Evolutionary conservation across 2,797 vertebrate genomes (phyloP).

Genomic region (Rhadinocentrus ornatus): DNA sequence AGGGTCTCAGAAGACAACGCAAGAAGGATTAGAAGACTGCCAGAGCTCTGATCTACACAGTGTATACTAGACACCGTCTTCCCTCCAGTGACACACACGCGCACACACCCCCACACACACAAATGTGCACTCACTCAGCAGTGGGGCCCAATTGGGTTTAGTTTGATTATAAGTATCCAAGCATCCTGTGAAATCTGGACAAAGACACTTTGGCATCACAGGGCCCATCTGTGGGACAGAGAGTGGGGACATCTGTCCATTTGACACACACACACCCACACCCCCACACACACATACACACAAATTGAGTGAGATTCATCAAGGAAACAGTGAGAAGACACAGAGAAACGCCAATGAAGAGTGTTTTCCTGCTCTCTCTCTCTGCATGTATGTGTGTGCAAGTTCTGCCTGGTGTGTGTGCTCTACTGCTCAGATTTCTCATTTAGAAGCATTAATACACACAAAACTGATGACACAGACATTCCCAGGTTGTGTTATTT

Average conservation of each 20-base stretch:
- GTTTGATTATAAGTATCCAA: conserved; percentile 57
- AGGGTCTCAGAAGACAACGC: conserved; percentile 38
- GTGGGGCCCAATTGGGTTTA: conserved; percentile 56
- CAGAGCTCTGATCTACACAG: conserved; percentile 32
- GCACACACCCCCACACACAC: conserved; percentile 8
- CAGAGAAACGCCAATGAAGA: not conserved
- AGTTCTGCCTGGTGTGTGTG: not conserved
- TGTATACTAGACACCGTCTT: conserved; percentile 28
- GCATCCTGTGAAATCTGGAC: conserved; percentile 71
- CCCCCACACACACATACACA: not conserved
- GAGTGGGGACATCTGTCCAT: conserved; percentile 69
- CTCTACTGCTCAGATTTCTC: not conserved
- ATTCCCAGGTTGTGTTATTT: not conserved
- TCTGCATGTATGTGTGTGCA: not conserved
- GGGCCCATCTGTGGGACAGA: conserved; percentile 73
- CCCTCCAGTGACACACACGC: conserved; percentile 20
- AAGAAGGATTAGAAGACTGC: conserved; percentile 44
- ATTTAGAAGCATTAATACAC: not conserved
- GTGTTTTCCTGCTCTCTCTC: not conserved
- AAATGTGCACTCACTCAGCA: conserved; percentile 23
- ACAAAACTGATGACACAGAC: not conserved
- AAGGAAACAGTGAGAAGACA: conserved; percentile 4
- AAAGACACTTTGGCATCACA: conserved; percentile 35
- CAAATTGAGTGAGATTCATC: not conserved
- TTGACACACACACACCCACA: conserved; percentile 24